Evolutionary conservation across 2,113 vertebrate genomes (phyloP).

Genomic region (Zosterops hypoxanthus): DNA sequence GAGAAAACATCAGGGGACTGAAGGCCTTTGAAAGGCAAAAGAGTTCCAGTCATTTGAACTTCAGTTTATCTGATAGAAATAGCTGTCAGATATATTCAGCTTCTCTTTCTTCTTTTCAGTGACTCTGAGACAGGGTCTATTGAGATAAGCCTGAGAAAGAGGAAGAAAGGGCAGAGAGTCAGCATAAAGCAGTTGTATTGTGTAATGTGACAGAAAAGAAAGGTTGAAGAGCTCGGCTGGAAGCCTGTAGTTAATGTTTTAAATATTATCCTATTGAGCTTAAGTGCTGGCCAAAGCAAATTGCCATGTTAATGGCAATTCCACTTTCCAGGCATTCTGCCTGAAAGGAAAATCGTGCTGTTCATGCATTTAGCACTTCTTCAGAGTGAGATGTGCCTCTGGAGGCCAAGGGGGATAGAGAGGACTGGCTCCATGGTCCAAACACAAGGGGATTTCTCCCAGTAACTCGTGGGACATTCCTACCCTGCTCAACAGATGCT

Average conservation of each 20-base stretch:
- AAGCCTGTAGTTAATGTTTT: conserved; percentile 45
- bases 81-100: conserved; percentile 65
- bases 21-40: conserved; percentile 65
- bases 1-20: not conserved
- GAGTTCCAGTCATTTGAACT: conserved; percentile 65
- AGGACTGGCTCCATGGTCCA: not conserved
- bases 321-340: not conserved
- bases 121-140: conserved; percentile 22
- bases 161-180: conserved; percentile 46
- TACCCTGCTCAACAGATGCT: not conserved
- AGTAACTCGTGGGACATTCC: not conserved
- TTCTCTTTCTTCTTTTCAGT: conserved; percentile 56
- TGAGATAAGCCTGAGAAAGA: conserved; percentile 58
- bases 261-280: conserved; percentile 22
- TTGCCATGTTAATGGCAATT: conserved; percentile 6
- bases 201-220: conserved; percentile 42
- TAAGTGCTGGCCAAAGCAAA: not conserved
- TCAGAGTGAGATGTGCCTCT: not conserved
- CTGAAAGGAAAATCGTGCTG: not conserved
- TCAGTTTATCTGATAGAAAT: conserved; percentile 72
- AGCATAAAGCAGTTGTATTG: conserved; percentile 16
- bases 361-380: not conserved
- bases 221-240: not conserved
- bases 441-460: not conserved
- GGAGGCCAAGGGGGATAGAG: not conserved